These are phyloP conservation scores for Gouania willdenowi DNA, from an alignment of 2,797 vertebrate genomes.

Conservation along the genomic window DNA sequence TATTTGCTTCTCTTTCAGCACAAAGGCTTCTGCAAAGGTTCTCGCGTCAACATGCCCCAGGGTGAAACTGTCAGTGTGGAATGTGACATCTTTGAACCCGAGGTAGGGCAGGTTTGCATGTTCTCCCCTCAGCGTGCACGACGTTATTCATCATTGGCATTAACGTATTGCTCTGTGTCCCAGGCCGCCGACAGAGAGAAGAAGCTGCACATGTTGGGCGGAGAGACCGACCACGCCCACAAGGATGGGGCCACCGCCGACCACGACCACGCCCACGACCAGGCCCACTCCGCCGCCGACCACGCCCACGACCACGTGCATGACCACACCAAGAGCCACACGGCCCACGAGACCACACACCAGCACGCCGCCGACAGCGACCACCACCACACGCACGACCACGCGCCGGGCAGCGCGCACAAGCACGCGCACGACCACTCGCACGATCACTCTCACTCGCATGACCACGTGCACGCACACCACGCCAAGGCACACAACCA, in stretches of 20 bases:
- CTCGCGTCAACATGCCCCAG: not conserved
- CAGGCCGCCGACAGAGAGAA: slow-evolving; percentile 67
- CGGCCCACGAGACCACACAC: not conserved
- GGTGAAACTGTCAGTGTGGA: slow-evolving; percentile 3
- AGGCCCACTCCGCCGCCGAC: not conserved
- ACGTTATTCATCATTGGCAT: not conserved
- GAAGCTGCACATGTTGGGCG: slow-evolving; percentile 52
- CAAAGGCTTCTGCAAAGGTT: slow-evolving; percentile 70
- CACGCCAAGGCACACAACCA: slow-evolving; percentile 67
- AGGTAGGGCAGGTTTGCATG: slow-evolving; percentile 65
- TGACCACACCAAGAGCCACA: slow-evolving; percentile 50
- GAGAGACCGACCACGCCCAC: slow-evolving; percentile 65
- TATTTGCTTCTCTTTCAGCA: slow-evolving; percentile 53
- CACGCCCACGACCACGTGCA: slow-evolving; percentile 44
- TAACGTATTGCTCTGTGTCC: not conserved
- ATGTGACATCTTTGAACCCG: slow-evolving; percentile 74
- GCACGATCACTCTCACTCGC: slow-evolving; percentile 54
- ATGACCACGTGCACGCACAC: slow-evolving; percentile 65
- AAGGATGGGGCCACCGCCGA: slow-evolving; percentile 13
- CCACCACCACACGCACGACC: slow-evolving; percentile 52
- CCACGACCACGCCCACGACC: not conserved
- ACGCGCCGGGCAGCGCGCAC: slow-evolving; percentile 15
- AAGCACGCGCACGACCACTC: slow-evolving; percentile 54
- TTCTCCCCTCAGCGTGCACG: too few relatives aligned
- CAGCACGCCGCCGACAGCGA: slow-evolving; percentile 20